These are phyloP conservation scores for Pipistrellus kuhlii DNA, from an alignment of 2,797 vertebrate species.

Conservation along the genomic window DNA sequence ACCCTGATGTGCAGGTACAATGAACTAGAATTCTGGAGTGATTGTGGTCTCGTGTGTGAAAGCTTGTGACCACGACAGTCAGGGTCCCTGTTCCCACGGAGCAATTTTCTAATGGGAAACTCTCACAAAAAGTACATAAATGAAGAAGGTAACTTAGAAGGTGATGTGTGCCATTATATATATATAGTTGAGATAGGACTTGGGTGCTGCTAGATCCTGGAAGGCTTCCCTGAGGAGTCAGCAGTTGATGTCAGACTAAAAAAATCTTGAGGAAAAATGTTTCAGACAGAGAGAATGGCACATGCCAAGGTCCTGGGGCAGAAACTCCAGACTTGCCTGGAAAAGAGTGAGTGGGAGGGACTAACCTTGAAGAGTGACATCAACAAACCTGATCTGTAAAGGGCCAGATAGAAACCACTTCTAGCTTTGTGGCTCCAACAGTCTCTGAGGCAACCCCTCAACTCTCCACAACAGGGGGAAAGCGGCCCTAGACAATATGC, in stretches of 20 bases:
- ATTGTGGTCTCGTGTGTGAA: background rate
- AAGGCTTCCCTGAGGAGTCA: background rate
- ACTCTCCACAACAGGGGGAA: background rate
- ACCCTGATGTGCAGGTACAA: background rate
- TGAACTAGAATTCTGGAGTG: background rate
- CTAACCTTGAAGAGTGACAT: background rate
- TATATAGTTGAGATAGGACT: background rate
- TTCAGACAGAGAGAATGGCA: background rate
- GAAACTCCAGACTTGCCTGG: background rate
- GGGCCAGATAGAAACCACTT: background rate
- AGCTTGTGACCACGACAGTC: background rate
- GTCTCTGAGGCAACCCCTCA: background rate
- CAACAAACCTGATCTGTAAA: background rate
- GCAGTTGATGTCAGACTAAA: background rate
- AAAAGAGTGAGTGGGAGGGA: background rate
- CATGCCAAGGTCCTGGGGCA: background rate
- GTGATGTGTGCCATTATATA: background rate
- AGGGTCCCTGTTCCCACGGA: background rate
- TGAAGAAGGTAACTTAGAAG: background rate
- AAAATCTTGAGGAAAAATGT: background rate
- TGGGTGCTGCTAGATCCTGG: rapidly evolving
- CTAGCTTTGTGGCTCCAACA: background rate
- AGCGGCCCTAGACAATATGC: background rate
- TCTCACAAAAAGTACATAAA: background rate
- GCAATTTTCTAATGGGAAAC: background rate